phyloP scores from a whole-genome alignment of 2,113 vertebrate genomes.

The Gallinago jamesoni region DNA sequence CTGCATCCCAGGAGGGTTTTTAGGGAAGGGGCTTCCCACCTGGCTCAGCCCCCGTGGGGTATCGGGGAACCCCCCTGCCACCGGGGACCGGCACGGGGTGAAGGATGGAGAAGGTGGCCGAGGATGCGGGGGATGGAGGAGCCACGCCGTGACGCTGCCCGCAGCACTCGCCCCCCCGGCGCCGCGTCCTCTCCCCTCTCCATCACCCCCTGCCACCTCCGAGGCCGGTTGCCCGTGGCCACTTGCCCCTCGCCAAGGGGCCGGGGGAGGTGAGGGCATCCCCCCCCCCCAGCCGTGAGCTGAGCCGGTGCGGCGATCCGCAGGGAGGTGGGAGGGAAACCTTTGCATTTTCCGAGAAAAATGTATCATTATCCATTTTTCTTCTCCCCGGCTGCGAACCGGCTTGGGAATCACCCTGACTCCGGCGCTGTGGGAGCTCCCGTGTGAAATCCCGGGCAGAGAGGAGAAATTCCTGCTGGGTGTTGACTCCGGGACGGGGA shows the following conservation, averaged over 20 bases:
- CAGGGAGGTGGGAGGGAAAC: rapidly evolving
- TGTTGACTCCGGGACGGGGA: neutral
- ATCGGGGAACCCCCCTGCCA: rapidly evolving
- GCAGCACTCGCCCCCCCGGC: neutral
- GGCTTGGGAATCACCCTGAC: neutral
- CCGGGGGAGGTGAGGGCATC: neutral
- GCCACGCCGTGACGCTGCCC: rapidly evolving
- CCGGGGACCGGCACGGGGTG: rapidly evolving
- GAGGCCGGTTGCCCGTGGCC: rapidly evolving
- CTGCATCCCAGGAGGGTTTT: neutral
- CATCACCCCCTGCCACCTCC: neutral
- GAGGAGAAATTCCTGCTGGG: neutral
- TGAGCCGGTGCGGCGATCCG: rapidly evolving
- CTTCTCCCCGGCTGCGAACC: neutral
- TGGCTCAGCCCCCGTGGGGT: rapidly evolving
- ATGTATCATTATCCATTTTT: rapidly evolving
- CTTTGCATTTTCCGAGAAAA: neutral
- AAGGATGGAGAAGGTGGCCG: neutral
- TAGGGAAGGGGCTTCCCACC: neutral
- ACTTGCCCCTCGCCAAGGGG: rapidly evolving
- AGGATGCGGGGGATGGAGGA: neutral
- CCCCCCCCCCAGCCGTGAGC: rapidly evolving
- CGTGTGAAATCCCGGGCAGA: neutral
- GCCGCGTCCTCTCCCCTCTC: neutral
- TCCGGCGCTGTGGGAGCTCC: neutral